Base-by-base conservation (phyloP, 2,797 vertebrate species). In the Tinamus major region DNA sequence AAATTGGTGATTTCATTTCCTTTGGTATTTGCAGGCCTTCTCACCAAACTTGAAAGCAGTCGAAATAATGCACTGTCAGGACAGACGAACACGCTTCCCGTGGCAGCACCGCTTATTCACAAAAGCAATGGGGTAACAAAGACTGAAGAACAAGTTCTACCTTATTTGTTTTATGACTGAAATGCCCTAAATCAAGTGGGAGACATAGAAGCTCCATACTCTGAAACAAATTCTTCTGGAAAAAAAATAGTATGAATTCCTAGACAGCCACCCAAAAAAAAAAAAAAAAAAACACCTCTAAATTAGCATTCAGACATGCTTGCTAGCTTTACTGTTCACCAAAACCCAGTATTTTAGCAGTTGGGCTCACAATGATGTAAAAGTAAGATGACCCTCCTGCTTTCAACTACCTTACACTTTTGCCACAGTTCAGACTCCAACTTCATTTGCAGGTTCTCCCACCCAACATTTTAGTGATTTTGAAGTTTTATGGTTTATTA, bases 401-500 rank as follows among this genome's bases (percentile, higher is more conserved):
- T 33, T 85, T 83, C 31, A 71, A 61, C 7, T 9, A 67, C 19
- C 7, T 70, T 23, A 9, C 7, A 20, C 5, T 16, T 85, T 93
- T 67, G n/a, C 9, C 41, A 74, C n/a, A 67, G 46, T 42, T 87
- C 1, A 2, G 84, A n/a, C 26, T 46, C 1, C 33, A 79, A 46
- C 23, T 48, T 81, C 1, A 9, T 6, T 44, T 74, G 5, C 2
- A 1, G 14, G 29, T 61, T 85, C 23, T 77, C 26, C 41, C 13
- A 55, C 5, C 0, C 33, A 75, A 31, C 12, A 35, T 87, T 42
- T 26, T 27, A 62, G 76, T 6, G 6, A 24, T 24, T 82, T 20
- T 58, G 14, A 75, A 75, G 42, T 24, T 49, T 12, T 1, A 1
- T 35, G n/a, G 41, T 42, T 42, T 69, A 7, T 12, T 1, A 1